Evolutionary conservation across 2,888 invertebrate genomes (phyloP).

Genomic region (Hymenopus coronatus): DNA sequence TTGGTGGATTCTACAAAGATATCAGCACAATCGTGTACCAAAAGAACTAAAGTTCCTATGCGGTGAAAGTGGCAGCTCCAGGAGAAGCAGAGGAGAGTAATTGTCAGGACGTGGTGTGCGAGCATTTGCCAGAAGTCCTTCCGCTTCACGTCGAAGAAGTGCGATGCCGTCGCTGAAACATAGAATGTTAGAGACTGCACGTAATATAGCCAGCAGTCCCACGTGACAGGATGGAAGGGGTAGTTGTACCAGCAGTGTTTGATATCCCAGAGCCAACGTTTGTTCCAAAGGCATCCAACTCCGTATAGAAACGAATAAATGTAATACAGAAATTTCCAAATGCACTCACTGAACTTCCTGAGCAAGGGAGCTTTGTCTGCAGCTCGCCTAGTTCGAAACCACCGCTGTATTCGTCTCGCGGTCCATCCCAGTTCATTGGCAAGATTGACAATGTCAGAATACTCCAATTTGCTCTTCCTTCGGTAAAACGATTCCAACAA

Average conservation of each 20-base stretch:
- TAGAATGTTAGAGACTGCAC: conserved; percentile 57
- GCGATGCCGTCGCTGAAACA: conserved; percentile 54
- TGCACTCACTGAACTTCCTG: conserved; percentile 85
- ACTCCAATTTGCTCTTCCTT: conserved; percentile 64
- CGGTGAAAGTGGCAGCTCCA: conserved; percentile 57
- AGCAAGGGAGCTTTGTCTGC: conserved; percentile 86
- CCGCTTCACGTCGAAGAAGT: conserved; percentile 53
- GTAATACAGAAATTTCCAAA: conserved; percentile 86
- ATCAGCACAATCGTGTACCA: conserved; percentile 49
- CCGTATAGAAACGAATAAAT: conserved; percentile 78
- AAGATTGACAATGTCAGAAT: conserved; percentile 74
- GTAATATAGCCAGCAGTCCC: conserved; percentile 66
- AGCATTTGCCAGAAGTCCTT: conserved; percentile 57
- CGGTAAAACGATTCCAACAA: conserved; percentile 75
- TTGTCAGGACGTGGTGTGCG: conserved; percentile 57
- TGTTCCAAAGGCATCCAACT: conserved; percentile 78
- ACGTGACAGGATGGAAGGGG: conserved; percentile 76
- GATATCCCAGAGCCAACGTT: conserved; percentile 91
- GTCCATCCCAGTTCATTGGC: conserved; percentile 80
- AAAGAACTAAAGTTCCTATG: conserved; percentile 55
- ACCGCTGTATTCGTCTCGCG: conserved; percentile 85
- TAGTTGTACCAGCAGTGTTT: conserved; percentile 79
- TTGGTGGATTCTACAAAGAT: conserved; percentile 51
- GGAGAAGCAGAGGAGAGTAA: conserved; percentile 54
- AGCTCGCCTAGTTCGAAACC: conserved; percentile 79